These are phyloP conservation scores for Tolmerus cingulatus DNA, from an alignment of 2,888 invertebrate species.

Conservation along the genomic window DNA sequence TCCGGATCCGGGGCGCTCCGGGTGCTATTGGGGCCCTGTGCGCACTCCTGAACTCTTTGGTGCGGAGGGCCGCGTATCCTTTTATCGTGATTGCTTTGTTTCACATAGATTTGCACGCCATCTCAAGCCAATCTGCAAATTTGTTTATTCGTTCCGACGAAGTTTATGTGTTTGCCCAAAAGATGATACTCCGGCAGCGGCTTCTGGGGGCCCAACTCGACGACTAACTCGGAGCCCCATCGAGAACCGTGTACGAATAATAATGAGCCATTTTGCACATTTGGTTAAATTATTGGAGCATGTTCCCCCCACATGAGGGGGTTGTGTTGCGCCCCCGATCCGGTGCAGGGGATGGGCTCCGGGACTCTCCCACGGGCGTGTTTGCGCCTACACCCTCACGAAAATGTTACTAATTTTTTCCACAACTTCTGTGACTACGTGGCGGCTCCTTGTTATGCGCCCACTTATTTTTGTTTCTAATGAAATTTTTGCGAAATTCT, in stretches of 20 bases:
- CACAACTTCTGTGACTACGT: conserved; percentile 1
- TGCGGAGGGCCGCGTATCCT: conserved; percentile 37
- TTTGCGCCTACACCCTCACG: neutral
- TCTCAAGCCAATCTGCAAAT: conserved; percentile 49
- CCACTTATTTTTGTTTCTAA: conserved; percentile 47
- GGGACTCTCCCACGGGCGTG: neutral
- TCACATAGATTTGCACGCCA: conserved; percentile 48
- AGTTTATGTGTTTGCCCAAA: conserved; percentile 44
- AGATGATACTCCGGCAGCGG: conserved; percentile 48
- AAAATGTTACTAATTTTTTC: conserved; percentile 12
- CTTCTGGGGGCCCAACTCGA: neutral
- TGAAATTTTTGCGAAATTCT: conserved; percentile 48
- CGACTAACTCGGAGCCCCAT: conserved; percentile 41
- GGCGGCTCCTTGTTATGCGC: neutral
- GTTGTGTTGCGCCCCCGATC: neutral
- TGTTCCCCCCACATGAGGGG: conserved; percentile 27
- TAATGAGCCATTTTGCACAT: conserved; percentile 50
- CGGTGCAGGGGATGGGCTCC: neutral
- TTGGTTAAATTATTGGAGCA: conserved; percentile 49
- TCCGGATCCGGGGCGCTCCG: neutral
- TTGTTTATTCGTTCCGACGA: conserved; percentile 47
- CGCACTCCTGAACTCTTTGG: neutral
- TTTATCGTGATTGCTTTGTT: conserved; percentile 49
- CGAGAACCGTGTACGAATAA: conserved; percentile 49
- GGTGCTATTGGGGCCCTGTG: neutral